Base-by-base conservation (phyloP, 2,888 invertebrate species). In the Melipona bicolor region DNA sequence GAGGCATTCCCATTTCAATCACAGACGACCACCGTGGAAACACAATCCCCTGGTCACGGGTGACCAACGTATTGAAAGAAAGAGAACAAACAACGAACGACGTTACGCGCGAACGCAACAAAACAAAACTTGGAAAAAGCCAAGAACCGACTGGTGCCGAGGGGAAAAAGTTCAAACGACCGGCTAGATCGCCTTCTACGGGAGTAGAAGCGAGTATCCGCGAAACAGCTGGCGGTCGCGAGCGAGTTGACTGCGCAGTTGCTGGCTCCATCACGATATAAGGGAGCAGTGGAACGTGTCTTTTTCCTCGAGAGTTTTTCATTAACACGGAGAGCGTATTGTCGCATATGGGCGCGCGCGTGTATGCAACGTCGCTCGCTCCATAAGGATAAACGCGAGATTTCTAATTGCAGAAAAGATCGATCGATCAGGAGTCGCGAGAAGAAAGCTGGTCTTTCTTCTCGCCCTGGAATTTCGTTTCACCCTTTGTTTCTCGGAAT, bases 341-440 rank as follows among this genome's bases (percentile, higher is more conserved):
- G 54, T 77, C 52, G 68, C 62, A 65, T n/a, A 15, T 32, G 24
- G 4, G 11, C 17, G 62, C 72, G 32, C 68, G 68, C 65, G 4
- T 43, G 4, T 43, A 43, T 43, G 43, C 43, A 43, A 21, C 43
- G 24, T 19, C 5, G 49, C 4, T 59, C 56, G 67, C 81, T 82
- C 24, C 79, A 85, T 79, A 86, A 68, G 85, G 86, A 52, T 15
- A 0, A 36, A 4, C 56, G 21, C 43, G 4, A n/a, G 68, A 78
- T 85, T 80, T 86, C 85, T 86, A 86, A 83, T 86, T 72, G 74
- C 73, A 71, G 85, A 73, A 61, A 78, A 80, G 69, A 61, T 56
- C 69, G 74, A 65, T 59, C 69, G 24, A 43, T 59, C 56, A 9
- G 43, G 56, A 49, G 3, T 1, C 6, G 65, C 24, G 36, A 73